Evolutionary conservation across 1,140 invertebrate genomes (phyloP).

Genomic region (Pectinophora gossypiella): DNA sequence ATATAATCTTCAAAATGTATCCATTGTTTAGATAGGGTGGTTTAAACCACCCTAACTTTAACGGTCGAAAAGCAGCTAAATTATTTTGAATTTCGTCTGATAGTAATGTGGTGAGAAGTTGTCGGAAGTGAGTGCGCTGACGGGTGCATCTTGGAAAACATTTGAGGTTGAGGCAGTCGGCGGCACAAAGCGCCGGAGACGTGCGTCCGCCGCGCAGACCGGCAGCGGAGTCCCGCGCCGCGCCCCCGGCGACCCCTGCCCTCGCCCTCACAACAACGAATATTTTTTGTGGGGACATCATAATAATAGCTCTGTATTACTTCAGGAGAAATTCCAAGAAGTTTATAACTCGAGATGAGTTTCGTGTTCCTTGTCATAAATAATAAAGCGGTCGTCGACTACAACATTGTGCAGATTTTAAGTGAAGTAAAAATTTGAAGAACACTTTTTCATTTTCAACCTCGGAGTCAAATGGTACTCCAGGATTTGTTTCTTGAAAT

Average conservation of each 20-base stretch:
- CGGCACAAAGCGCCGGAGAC: conserved; percentile 20
- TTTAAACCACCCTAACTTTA: too few species aligned
- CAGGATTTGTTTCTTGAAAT: too few species aligned
- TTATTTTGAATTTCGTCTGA: too few species aligned
- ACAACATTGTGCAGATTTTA: conserved; percentile 72
- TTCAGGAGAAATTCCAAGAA: conserved; percentile 75
- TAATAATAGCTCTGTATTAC: conserved; percentile 75
- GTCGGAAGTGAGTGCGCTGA: background rate
- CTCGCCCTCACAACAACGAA: conserved; percentile 41
- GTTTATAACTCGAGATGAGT: conserved; percentile 75
- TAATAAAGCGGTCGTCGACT: conserved; percentile 74
- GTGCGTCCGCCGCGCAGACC: conserved; percentile 29
- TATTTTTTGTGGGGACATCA: conserved; percentile 74
- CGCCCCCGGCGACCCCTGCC: conserved; percentile 28
- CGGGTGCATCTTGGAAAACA: background rate
- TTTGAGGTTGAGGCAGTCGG: background rate
- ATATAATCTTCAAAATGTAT: too few species aligned
- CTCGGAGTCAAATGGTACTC: conserved; percentile 45
- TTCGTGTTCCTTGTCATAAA: conserved; percentile 75
- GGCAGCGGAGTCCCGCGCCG: conserved; percentile 26
- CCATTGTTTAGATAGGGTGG: too few species aligned
- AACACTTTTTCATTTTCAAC: conserved; percentile 66
- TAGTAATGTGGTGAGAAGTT: too few species aligned
- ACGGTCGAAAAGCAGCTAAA: too few species aligned
- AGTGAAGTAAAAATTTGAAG: conserved; percentile 71